phyloP scores from a whole-genome alignment of 2,113 vertebrate genomes.

The human region GRCh38 chr16:9545501-9546000 shows the following conservation, averaged over 20 bases:
- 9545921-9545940: too few relatives aligned
- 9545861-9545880: not conserved
- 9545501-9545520: not conserved
- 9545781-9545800: not conserved
- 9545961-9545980: not conserved
- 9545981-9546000: too few relatives aligned
- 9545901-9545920: not conserved
- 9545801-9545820: not conserved
- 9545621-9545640: rapidly evolving
- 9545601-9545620: not conserved
- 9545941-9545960: rapidly evolving
- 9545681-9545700: not conserved
- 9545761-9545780: not conserved
- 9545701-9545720: not conserved
- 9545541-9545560: not conserved
- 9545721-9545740: not conserved
- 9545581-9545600: too few relatives aligned
- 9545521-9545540: not conserved
- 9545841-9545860: not conserved
- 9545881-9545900: not conserved
- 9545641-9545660: not conserved
- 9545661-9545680: not conserved
- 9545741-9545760: not conserved
- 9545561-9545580: not conserved
- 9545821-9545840: rapidly evolving